Base-by-base conservation (phyloP, 2,797 vertebrate genomes). In the Enteromius anoplus region DNA sequence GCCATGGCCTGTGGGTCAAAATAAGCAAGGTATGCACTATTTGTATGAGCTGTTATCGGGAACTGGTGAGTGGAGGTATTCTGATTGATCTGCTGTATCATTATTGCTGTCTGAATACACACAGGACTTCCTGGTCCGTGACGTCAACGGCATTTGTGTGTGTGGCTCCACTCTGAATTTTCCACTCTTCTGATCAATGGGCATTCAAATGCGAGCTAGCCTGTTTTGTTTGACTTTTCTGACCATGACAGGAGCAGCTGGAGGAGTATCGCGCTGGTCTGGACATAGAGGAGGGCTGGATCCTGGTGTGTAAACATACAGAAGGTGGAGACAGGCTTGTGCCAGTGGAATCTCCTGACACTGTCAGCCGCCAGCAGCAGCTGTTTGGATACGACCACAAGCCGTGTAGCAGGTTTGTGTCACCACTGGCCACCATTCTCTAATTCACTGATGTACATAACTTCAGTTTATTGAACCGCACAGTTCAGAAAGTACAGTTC, bases 361-460 rank as follows among this genome's bases (percentile, higher is more conserved):
- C 96, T 4, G 90, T 96, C 85, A 93, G 93, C 91, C 93, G 96
- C 73, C 97, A 98, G 83, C 97, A 98, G 90, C 97, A 97, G 92
- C 95, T 99, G 73, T 97, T 99, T 2, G 98, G 98, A 8, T 95
- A 96, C n/a, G 96, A 99, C 93, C 96, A 96, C 90, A 97, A 97
- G 55, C 95, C 97, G 0, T 95, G 97, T 88, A 95, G 93, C 92
- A 95, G 97, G 96, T 96, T 19, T 66, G 85, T 62, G 2, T 14
- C 29, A 65, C 29, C 37, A 34, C 1, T 17, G 34, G 8, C 34
- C 73, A 60, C n/a, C 14, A 2, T 40, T 60, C 8, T 42, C 14
- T 17, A 11, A 58, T 75, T 42, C 55, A 7, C 45, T 75, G 19
- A 32, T 64, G 62, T 64, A 34, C 12, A 14, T 64, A 32, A 32